phyloP scores from a whole-genome alignment of 2,888 invertebrate species.

The Andrena flavipes region DNA sequence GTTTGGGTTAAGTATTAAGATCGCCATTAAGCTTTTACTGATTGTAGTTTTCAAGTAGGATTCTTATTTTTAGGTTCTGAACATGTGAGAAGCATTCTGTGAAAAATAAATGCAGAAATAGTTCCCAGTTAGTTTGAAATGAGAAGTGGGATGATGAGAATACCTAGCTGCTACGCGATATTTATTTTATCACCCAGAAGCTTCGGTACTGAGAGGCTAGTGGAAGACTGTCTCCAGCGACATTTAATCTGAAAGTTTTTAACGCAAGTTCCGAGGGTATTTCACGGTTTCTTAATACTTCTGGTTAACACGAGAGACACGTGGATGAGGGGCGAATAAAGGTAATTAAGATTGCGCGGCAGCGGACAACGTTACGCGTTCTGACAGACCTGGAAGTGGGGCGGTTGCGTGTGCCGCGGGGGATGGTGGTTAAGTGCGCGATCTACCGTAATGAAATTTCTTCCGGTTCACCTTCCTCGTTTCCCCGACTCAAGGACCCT shows the following conservation, averaged over 20 bases:
- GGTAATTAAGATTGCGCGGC: conserved; percentile 61
- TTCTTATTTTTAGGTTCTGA: too few species aligned
- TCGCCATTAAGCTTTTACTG: too few species aligned
- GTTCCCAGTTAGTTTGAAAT: not conserved
- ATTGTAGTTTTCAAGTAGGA: too few species aligned
- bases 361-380: conserved; percentile 23
- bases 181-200: too few species aligned
- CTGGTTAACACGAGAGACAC: conserved; percentile 9
- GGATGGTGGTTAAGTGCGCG: conserved; percentile 49
- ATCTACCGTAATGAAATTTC: conserved; percentile 66
- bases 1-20: too few species aligned
- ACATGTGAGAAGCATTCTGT: too few species aligned
- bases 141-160: too few species aligned
- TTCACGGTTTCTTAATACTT: conserved; percentile 7
- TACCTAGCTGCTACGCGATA: too few species aligned
- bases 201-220: too few species aligned
- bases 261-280: not conserved
- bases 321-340: conserved; percentile 42
- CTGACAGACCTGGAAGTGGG: conserved; percentile 25
- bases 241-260: not conserved
- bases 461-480: conserved; percentile 30
- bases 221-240: too few species aligned
- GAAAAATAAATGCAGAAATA: not conserved
- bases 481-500: conserved; percentile 13
- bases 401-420: conserved; percentile 4